Evolutionary conservation across 1,140 invertebrate species (phyloP).

Genomic region (Heliconius congener): DNA sequence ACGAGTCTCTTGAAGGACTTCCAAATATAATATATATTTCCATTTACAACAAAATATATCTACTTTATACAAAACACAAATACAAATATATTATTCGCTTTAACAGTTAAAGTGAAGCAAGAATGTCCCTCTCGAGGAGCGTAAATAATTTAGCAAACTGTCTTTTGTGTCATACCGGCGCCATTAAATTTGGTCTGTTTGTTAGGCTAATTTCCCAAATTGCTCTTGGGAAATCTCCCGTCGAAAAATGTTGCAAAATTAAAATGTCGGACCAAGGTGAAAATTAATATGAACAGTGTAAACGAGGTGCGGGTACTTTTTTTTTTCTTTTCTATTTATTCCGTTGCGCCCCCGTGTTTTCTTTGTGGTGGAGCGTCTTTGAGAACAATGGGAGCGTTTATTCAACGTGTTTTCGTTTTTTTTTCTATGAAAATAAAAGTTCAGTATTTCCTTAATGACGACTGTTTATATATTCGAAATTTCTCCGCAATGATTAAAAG

Average conservation of each 20-base stretch:
- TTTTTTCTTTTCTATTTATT: constrained; percentile 26
- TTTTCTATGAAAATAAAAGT: constrained; percentile 5
- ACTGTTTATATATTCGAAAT: constrained; percentile 1
- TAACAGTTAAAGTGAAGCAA: constrained; percentile 40
- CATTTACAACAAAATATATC: neutral
- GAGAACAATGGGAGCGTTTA: constrained; percentile 27
- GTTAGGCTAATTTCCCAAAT: constrained; percentile 57
- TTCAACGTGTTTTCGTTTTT: constrained; percentile 16
- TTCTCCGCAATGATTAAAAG: neutral
- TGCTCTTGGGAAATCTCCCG: constrained; percentile 53
- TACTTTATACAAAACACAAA: neutral
- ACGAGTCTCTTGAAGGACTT: neutral
- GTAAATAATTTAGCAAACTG: constrained; percentile 59
- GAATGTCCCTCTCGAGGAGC: constrained; percentile 44
- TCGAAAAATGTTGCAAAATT: constrained; percentile 49
- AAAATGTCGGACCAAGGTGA: constrained; percentile 49
- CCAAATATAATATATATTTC: neutral
- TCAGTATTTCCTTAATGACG: neutral
- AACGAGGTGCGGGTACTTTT: constrained; percentile 27
- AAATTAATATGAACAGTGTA: constrained; percentile 40
- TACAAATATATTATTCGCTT: constrained; percentile 28
- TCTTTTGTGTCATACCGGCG: constrained; percentile 53
- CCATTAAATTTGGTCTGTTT: constrained; percentile 59
- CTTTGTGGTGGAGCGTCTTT: constrained; percentile 27
- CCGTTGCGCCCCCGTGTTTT: constrained; percentile 29